phyloP scores from a whole-genome alignment of 2,797 vertebrate species.

The Anisognathus igniventris region DNA sequence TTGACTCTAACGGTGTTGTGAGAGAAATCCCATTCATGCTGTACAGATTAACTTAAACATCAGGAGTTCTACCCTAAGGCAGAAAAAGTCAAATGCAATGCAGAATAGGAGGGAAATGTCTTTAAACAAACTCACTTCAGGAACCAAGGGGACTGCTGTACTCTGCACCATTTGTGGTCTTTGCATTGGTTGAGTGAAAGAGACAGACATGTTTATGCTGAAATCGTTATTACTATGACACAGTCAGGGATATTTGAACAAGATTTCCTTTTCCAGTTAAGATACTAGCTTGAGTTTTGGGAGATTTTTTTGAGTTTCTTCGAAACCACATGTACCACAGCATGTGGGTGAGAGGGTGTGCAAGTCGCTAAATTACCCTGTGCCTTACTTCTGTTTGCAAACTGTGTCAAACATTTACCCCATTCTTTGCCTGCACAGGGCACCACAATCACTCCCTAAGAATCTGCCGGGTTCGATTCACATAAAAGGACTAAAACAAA shows the following conservation, averaged over 20 bases:
- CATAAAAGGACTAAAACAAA: neutral
- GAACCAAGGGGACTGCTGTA: neutral
- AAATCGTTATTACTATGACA: neutral
- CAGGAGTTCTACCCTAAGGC: neutral
- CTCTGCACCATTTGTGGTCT: neutral
- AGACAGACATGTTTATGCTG: neutral
- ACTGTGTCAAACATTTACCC: slow-evolving; percentile 9
- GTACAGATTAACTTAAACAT: neutral
- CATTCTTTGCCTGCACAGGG: neutral
- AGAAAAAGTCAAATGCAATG: neutral
- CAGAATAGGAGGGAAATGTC: neutral
- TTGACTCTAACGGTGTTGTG: neutral
- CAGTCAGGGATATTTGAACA: neutral
- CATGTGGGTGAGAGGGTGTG: slow-evolving; percentile 13
- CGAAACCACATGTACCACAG: neutral
- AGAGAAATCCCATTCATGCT: neutral
- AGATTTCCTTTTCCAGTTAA: neutral
- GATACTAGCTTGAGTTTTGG: neutral
- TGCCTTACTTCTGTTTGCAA: slow-evolving; percentile 23
- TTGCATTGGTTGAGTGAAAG: neutral
- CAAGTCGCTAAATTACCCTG: neutral
- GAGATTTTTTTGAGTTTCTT: neutral
- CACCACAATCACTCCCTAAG: neutral
- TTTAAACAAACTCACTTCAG: neutral
- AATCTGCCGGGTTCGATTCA: neutral